Evolutionary conservation across 1,140 invertebrate genomes (phyloP).

Genomic region (Eumaeus atala): DNA sequence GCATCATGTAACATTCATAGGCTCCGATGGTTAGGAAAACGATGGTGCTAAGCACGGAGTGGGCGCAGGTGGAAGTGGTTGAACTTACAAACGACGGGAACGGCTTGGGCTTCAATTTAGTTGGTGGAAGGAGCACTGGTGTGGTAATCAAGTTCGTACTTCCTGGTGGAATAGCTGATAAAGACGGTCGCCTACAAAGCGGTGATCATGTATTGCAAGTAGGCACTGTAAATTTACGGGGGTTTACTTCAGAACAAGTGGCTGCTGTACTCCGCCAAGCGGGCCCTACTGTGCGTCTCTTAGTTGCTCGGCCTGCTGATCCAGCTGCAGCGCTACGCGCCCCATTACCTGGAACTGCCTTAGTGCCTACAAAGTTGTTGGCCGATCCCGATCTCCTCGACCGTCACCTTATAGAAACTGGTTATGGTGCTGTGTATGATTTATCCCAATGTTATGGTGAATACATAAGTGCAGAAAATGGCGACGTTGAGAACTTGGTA

Average conservation of each 20-base stretch:
- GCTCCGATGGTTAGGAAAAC: conserved; percentile 64
- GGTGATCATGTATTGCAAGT: conserved; percentile 97
- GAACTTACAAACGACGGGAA: conserved; percentile 90
- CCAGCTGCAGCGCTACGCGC: conserved; percentile 79
- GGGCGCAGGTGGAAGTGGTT: conserved; percentile 93
- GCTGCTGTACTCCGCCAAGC: conserved; percentile 92
- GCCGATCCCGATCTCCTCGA: conserved; percentile 88
- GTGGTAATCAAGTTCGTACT: conserved; percentile 96
- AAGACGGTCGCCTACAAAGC: conserved; percentile 90
- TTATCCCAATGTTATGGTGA: conserved; percentile 65
- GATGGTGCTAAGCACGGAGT: conserved; percentile 90
- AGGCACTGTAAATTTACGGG: conserved; percentile 91
- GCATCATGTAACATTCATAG: conserved; percentile 61
- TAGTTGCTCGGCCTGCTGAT: conserved; percentile 91
- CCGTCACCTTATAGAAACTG: conserved; percentile 83
- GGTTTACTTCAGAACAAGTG: conserved; percentile 95
- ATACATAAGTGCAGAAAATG: conserved; percentile 60
- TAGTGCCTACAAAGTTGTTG: conserved; percentile 88
- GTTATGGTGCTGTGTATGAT: conserved; percentile 74
- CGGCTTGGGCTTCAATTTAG: conserved; percentile 91
- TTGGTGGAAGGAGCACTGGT: conserved; percentile 95
- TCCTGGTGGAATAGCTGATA: conserved; percentile 92
- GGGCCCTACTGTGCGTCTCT: conserved; percentile 88
- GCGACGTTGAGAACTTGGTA: conserved; percentile 51
- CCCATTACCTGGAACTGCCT: conserved; percentile 77